phyloP scores from a whole-genome alignment of 2,888 invertebrate genomes.

The Stenodera caucasica region DNA sequence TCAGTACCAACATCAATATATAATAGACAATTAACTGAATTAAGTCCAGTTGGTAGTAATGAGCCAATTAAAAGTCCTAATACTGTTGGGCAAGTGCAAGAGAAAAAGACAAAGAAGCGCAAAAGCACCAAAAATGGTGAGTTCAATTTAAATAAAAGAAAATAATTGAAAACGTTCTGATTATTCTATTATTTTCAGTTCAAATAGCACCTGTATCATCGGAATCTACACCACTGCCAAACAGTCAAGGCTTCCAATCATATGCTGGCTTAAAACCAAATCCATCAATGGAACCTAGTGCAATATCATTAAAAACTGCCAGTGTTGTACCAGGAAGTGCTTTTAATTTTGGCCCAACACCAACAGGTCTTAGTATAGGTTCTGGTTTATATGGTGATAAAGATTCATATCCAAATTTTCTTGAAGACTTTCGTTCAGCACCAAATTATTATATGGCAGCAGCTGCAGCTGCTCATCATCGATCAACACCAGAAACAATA shows the following conservation, averaged over 20 bases:
- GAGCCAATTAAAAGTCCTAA: slow-evolving; percentile 23
- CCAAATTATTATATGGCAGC: slow-evolving; percentile 64
- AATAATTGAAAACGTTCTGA: too few relatives aligned
- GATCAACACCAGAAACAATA: slow-evolving; percentile 51
- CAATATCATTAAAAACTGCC: slow-evolving; percentile 67
- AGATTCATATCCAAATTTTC: slow-evolving; percentile 67
- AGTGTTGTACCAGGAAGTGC: slow-evolving; percentile 80
- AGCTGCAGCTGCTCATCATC: slow-evolving; percentile 47
- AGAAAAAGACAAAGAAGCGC: slow-evolving; percentile 47
- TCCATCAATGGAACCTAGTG: slow-evolving; percentile 51
- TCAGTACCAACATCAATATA: slow-evolving; percentile 44
- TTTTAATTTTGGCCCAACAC: slow-evolving; percentile 78
- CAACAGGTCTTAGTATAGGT: slow-evolving; percentile 61
- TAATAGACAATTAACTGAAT: slow-evolving; percentile 46
- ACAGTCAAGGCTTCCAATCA: slow-evolving; percentile 61
- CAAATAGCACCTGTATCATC: slow-evolving; percentile 28
- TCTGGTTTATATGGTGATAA: slow-evolving; percentile 66
- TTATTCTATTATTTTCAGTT: slow-evolving; percentile 17
- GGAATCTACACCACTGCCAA: slow-evolving; percentile 27
- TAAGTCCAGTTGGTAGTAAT: slow-evolving; percentile 36
- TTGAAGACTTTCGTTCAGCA: slow-evolving; percentile 68
- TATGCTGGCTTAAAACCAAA: slow-evolving; percentile 60
- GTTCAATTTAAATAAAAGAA: too few relatives aligned
- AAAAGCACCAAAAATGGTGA: slow-evolving; percentile 40
- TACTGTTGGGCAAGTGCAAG: slow-evolving; percentile 30